These are phyloP conservation scores for Physocephala rufipes DNA, from an alignment of 2,888 invertebrate genomes.

Conservation along the genomic window DNA sequence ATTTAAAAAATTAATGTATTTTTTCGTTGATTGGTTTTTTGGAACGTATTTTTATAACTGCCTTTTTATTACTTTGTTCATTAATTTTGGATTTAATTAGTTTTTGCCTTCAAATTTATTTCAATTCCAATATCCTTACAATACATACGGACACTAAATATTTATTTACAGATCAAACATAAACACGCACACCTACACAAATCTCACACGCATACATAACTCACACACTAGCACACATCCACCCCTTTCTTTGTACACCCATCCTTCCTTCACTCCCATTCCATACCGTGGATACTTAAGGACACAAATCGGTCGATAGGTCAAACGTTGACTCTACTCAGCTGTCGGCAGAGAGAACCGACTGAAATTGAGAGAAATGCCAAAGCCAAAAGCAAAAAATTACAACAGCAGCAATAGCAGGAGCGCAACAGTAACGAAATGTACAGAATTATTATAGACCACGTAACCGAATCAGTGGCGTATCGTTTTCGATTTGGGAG, in stretches of 20 bases:
- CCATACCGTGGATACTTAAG: no score
- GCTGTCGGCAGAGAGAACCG: not conserved
- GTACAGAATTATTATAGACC: not conserved
- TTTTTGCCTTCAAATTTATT: not conserved
- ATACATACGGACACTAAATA: no score
- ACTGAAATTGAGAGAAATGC: not conserved
- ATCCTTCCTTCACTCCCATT: no score
- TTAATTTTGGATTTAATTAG: no score
- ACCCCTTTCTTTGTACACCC: no score
- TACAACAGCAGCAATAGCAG: conserved; percentile 44
- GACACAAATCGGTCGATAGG: conserved; percentile 49
- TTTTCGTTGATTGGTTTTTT: no score
- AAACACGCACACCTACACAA: not conserved
- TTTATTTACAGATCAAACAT: no score
- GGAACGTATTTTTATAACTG: no score
- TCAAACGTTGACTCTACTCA: conserved; percentile 41
- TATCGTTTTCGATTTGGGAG: no score
- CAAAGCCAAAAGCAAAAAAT: conserved; percentile 52
- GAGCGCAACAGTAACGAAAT: not conserved
- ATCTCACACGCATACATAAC: not conserved
- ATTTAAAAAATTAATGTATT: no score
- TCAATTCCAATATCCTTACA: not conserved
- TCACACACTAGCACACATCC: conserved; percentile 2
- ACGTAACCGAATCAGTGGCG: not conserved
- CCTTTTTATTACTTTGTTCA: no score